Base-by-base conservation (phyloP, 23 tunicate genomes). In the Ascidia mentula region DNA sequence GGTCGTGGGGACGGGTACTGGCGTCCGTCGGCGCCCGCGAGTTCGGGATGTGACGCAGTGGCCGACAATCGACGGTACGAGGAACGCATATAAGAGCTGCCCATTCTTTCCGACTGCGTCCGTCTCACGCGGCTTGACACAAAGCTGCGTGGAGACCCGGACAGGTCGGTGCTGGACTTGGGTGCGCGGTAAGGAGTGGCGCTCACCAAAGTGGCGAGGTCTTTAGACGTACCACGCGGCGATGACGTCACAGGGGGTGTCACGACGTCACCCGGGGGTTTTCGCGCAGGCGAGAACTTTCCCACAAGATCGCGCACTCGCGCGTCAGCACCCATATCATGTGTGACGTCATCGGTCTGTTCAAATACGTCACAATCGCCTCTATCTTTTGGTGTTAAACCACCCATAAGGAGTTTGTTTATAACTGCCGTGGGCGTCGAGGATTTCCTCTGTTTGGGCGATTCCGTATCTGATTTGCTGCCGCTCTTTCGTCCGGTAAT, bases 371-470 rank as follows among this genome's bases (percentile, higher is more conserved):
- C 65, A 53, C 65, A 26, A 28, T 53, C 65, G 65, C 65, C 38
- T 6, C 38, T 9, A 20, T 70, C 38, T 22, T 70, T 34, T 22
- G 74, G 74, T 3, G 74, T 18, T 20, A 75, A 26, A 31, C 46
- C 38, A 18, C 83, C 83, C 83, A 79, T 79, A 9, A 79, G 45
- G 5, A 79, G 74, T 65, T 79, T 61, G 83, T 79, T 79, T 12
- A 79, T 79, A 8, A 61, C 74, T 3, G 59, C 33, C 22, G 45
- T 79, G 3, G 81, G 81, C 12, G 83, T 38, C 1, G 83, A 34
- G 38, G 3, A 46, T 20, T 35, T 46, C 8, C 8, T 31, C 28
- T 32, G 46, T 3, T 6, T 53, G 22, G 65, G 65, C 4, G 65
- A 53, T 1, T 26, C 46, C 1, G 3, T 32, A 18, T 61, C 12